Conservation (phyloP, 92 coral and sea anemone genomes). For the Parazoanthus swiftii region DNA sequence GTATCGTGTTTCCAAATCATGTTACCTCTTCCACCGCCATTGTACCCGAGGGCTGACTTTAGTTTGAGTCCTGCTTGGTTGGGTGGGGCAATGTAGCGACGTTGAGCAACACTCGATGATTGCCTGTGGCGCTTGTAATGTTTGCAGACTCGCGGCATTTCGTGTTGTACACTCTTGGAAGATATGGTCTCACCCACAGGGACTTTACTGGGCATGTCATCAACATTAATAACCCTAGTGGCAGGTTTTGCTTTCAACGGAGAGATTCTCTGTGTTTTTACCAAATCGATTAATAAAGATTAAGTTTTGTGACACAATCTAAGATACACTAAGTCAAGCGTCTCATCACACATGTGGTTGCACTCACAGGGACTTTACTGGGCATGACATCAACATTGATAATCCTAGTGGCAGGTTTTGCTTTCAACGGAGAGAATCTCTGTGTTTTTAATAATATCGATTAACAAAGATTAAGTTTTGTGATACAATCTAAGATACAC, state of each 20-base stretch:
- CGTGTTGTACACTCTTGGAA: constrained; percentile 42
- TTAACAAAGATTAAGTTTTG: background rate
- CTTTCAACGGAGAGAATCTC: constrained; percentile 28
- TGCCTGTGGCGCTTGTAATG: constrained; percentile 69
- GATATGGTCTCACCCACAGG: background rate
- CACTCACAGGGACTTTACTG: constrained; percentile 1
- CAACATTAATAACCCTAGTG: constrained; percentile 9
- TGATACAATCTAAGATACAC: background rate
- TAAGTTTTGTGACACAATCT: background rate
- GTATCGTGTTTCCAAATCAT: constrained; percentile 97
- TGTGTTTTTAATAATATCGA: background rate
- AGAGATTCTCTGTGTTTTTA: constrained; percentile 19
- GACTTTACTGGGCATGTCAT: constrained; percentile 17
- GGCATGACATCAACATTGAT: constrained; percentile 14
- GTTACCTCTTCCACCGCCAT: constrained; percentile 89
- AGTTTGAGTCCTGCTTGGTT: constrained; percentile 93
- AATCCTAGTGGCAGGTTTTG: constrained; percentile 3
- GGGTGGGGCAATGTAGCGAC: constrained; percentile 94
- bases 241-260: constrained; percentile 18
- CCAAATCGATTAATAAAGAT: background rate
- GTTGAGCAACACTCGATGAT: constrained; percentile 65
- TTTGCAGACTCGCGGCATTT: constrained; percentile 65
- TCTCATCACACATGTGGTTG: background rate
- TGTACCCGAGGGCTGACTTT: constrained; percentile 91
- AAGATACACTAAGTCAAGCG: background rate